These are phyloP conservation scores for Agrotis puta DNA, from an alignment of 2,888 invertebrate species.

Conservation along the genomic window DNA sequence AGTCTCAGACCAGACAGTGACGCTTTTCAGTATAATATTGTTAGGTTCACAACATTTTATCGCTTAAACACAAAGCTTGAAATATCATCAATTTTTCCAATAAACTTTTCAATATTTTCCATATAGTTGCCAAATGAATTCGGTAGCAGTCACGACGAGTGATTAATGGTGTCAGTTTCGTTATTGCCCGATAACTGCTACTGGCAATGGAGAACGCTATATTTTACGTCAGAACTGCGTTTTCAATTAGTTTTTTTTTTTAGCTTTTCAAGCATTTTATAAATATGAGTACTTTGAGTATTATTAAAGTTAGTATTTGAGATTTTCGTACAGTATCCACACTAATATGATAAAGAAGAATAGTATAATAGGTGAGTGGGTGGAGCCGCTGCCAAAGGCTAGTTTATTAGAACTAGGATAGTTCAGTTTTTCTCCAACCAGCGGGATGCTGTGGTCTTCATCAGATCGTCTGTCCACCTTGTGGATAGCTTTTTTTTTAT, in stretches of 20 bases:
- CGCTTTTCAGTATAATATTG: no score
- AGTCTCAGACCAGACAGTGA: no score
- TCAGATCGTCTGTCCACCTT: no score
- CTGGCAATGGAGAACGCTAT: constrained; percentile 26
- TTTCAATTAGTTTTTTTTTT: constrained; percentile 36
- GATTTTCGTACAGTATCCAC: no score
- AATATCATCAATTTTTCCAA: constrained; percentile 51
- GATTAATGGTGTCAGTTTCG: constrained; percentile 59
- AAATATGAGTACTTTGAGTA: not conserved
- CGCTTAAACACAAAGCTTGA: constrained; percentile 11
- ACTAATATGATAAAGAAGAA: no score
- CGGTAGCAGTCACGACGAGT: constrained; percentile 37
- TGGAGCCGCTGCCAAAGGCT: no score
- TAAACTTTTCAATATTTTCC: constrained; percentile 57
- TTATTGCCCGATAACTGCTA: constrained; percentile 56
- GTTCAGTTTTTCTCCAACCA: no score
- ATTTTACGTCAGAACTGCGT: constrained; percentile 33
- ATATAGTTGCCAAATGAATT: constrained; percentile 62
- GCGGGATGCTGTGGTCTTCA: no score
- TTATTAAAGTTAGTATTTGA: no score
- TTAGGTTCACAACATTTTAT: constrained; percentile 6
- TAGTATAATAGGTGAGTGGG: no score
- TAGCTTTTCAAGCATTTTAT: not conserved
- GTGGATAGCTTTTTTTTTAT: no score
- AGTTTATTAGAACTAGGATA: no score